Evolutionary conservation across 2,888 invertebrate genomes (phyloP), one percentile per base, ranked within the genome.

Genomic region (Dyspetes luteomarginatus): DNA sequence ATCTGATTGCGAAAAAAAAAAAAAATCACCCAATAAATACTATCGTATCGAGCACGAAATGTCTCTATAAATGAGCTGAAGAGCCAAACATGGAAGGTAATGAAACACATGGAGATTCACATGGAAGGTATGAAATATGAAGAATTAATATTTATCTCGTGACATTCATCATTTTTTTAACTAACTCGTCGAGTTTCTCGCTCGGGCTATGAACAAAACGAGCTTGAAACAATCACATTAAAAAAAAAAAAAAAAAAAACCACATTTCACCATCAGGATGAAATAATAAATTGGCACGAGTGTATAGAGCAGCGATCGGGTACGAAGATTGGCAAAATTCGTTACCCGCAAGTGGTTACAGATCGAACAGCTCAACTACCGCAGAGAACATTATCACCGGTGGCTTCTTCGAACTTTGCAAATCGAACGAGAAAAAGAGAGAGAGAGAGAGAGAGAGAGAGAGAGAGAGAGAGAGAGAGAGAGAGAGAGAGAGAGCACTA

Each of bases 331-430:
- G 65, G 64, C 62, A 41, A 58, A 79, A 69, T 50, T 17, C 45
- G 52, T 55, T 45, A 50, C 15, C 7, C n/a, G 15, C 15, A 45
- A 56, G 68, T 45, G 48, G 73, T 26, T 48, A 15, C 36, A 26
- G 52, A 55, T 55, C 26, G 60, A 67, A 56, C 52, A 68, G 67
- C 62, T 68, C 68, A 72, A 76, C 62, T 52, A 64, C 67, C 60
- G 72, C 26, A 52, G 30, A 55, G 67, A 81, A 43, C 22, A 67
- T 76, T 45, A 76, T 81, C 56, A 67, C 52, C 68, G 81, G 67
- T 73, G 76, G 76, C 76, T 73, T 56, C 64, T 81, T 81, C 52
- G 62, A 15, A 76, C 72, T 64, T 55, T 17, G 22, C 36, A 62
- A 65, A 76, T 72, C 67, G 76, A 72, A 74, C 41, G 58, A 56